Evolutionary conservation across 92 coral and sea anemone genomes (phyloP), one percentile per base, ranked within the genome.

Genomic region (Heliopora coerulea): DNA sequence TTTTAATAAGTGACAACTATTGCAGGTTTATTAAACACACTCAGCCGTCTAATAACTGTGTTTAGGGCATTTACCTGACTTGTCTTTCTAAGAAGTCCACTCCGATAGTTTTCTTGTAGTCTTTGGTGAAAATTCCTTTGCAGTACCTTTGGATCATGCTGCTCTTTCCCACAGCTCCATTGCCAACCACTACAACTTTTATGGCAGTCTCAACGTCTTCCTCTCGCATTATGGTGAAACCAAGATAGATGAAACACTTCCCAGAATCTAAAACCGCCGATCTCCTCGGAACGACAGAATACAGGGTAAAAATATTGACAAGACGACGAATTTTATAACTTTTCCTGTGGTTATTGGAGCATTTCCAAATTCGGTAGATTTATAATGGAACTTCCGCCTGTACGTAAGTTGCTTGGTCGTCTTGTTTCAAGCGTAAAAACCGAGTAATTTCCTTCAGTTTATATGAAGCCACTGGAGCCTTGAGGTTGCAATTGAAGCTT

Each of bases 181-280:
- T 93, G 9, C 98, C 98, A 20, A 93, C 98, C 34, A 93, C 97
- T 56, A 93, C 98, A 0, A 93, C 98, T 68, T 93, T 93, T 59
- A 93, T 93, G 56, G 98, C 98, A 15, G 91, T 96, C 78, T 93
- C 98, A n/a, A 93, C 98, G 85, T 93, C 98, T 82, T 93, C 98
- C 69, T 93, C 98, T 14, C 96, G 83, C 98, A 93, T 93, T 44
- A 14, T 84, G 37, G 49, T 28, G 28, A 64, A 42, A 42, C 52
- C 2, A 15, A 46, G 11, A 37, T 37, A 37, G 42, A 37, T 6
- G 2, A 46, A 46, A 46, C 52, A 46, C 52, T 46, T 37, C 6
- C 42, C 42, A 37, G 11, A 37, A 37, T 11, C 42, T 37, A 37
- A 4, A 11, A 37, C 42, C 42, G 11, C 42, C 11, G 42, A 4